These are phyloP conservation scores for Schlechtendalia chinensis DNA, from an alignment of 1,140 invertebrate species.

Conservation along the genomic window DNA sequence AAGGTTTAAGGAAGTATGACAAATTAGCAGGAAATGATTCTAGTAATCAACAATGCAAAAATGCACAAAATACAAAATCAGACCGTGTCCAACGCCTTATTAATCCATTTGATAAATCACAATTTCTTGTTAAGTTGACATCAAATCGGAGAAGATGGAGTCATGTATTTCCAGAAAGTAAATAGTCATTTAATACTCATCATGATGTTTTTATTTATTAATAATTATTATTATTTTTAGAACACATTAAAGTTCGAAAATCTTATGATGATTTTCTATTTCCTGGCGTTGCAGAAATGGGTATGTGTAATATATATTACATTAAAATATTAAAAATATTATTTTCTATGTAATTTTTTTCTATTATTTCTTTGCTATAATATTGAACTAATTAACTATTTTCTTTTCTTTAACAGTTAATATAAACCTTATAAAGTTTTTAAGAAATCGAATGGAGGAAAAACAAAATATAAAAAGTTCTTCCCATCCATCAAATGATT, in stretches of 20 bases:
- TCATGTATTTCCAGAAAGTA: slow-evolving; percentile 96
- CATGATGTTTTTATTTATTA: not conserved
- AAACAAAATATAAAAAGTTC: slow-evolving; percentile 33
- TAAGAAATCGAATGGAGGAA: slow-evolving; percentile 30
- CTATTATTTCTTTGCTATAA: not conserved
- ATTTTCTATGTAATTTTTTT: not conserved
- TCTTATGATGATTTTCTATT: not conserved
- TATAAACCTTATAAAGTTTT: slow-evolving; percentile 2
- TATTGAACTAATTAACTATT: not conserved
- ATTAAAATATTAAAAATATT: not conserved
- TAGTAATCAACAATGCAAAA: slow-evolving; percentile 55
- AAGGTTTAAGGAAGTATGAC: slow-evolving; percentile 1
- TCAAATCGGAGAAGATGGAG: slow-evolving; percentile 96
- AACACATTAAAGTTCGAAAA: not conserved
- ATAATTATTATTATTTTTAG: slow-evolving; percentile 26
- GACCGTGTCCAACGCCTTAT: slow-evolving; percentile 74
- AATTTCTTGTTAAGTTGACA: slow-evolving; percentile 93
- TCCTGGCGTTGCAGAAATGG: not conserved
- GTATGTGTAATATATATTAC: not conserved
- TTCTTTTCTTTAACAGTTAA: slow-evolving; percentile 1
- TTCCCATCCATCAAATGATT: not conserved
- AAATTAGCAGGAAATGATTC: not conserved
- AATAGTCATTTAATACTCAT: slow-evolving; percentile 39
- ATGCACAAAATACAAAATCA: slow-evolving; percentile 28
- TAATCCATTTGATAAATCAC: slow-evolving; percentile 96